Percentiles rank a stretch among this genome's conserved stretches.
Conservation (phyloP, 2,888 invertebrate genomes). For the Malachius bipustulatus region DNA sequence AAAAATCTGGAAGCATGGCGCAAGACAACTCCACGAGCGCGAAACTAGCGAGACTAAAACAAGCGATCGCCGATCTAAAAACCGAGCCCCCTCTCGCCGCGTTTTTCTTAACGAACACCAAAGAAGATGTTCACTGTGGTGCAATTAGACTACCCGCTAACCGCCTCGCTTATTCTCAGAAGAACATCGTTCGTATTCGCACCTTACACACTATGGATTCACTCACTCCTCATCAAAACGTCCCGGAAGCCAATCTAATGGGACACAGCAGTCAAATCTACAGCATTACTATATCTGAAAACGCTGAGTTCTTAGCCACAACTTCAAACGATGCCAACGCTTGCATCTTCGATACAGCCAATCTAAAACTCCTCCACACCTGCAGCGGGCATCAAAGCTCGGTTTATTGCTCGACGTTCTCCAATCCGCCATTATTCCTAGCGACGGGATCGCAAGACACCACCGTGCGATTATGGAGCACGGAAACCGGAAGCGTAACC, state of each 20-base stretch:
- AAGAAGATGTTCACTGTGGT: slow-evolving; percentile 29
- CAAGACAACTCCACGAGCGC: no score
- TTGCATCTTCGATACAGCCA: slow-evolving; percentile 28
- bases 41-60: slow-evolving; percentile 24
- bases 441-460: slow-evolving; percentile 72
- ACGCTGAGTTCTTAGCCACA: slow-evolving; percentile 26
- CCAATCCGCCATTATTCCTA: slow-evolving; percentile 53
- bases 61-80: slow-evolving; percentile 24
- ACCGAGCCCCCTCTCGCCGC: no score
- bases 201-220: slow-evolving; percentile 24
- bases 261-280: slow-evolving; percentile 30
- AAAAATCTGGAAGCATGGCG: slow-evolving; percentile 10
- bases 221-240: slow-evolving; percentile 14
- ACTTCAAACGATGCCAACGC: slow-evolving; percentile 31
- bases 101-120: slow-evolving; percentile 25
- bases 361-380: slow-evolving; percentile 24
- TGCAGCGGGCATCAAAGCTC: slow-evolving; percentile 75
- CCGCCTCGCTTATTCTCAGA: slow-evolving; percentile 29
- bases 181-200: slow-evolving; percentile 26
- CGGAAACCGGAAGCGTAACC: slow-evolving; percentile 70
- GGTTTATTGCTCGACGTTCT: slow-evolving; percentile 77
- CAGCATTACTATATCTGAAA: slow-evolving; percentile 26
- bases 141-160: slow-evolving; percentile 27
- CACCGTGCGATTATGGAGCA: slow-evolving; percentile 70
- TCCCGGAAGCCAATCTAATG: slow-evolving; percentile 24